A percentile compares a stretch with the other conserved stretches of the same genome.
Evolutionary conservation across 2,113 vertebrate species (phyloP).

Genomic region (Scolopax mira): DNA sequence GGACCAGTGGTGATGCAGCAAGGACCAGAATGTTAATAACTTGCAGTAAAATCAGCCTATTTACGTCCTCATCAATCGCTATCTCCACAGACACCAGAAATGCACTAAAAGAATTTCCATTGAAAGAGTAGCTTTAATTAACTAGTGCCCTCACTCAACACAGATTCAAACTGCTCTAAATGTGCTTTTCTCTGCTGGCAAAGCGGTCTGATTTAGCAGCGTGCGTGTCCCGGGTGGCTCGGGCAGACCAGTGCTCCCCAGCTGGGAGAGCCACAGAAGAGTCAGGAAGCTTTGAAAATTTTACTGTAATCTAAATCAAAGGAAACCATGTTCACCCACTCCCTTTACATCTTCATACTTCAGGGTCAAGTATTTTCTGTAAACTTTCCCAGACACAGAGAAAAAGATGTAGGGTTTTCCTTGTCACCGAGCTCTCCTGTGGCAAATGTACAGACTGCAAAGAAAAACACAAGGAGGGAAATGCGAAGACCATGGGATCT

Average conservation of each 20-base stretch:
- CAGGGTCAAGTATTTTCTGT: constrained; percentile 23
- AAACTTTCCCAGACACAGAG: neutral
- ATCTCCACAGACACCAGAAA: neutral
- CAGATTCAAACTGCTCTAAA: neutral
- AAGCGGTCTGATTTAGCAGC: neutral
- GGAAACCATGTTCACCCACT: neutral
- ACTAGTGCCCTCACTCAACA: neutral
- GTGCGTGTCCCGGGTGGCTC: neutral
- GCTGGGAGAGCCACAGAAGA: neutral
- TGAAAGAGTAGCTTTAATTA: neutral
- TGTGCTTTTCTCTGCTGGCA: neutral
- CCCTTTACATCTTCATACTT: neutral
- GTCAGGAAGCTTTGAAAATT: constrained; percentile 17
- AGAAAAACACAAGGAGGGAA: neutral
- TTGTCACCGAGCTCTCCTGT: neutral
- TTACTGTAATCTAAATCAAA: constrained; percentile 35
- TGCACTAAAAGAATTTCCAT: neutral
- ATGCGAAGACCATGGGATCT: neutral
- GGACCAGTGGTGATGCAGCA: neutral
- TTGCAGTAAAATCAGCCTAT: neutral
- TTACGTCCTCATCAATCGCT: neutral
- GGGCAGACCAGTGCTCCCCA: neutral
- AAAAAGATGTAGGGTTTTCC: neutral
- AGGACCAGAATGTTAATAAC: neutral
- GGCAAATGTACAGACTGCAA: neutral